phyloP scores from a whole-genome alignment of 2,797 vertebrate genomes.

The Darevskia mixta region DNA sequence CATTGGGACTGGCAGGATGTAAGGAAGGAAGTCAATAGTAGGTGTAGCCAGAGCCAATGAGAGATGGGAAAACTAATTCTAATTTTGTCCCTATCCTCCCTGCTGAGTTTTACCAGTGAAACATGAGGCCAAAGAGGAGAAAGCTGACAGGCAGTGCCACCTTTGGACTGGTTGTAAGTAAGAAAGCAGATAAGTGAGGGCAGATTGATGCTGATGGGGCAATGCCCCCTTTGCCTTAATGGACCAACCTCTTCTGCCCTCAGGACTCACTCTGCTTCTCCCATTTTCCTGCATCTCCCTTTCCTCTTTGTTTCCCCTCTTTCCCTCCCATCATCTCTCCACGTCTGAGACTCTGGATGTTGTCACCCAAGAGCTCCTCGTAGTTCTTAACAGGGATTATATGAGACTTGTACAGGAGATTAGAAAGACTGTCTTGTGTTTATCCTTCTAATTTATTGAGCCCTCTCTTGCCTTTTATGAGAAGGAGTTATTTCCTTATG shows the following conservation, averaged over 20 bases:
- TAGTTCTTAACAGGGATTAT: not conserved
- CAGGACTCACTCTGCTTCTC: not conserved
- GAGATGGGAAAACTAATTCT: too few relatives aligned
- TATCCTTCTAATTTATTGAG: conserved; percentile 19
- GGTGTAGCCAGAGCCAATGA: too few relatives aligned
- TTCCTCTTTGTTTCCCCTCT: not conserved
- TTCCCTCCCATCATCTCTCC: not conserved
- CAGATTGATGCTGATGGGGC: too few relatives aligned
- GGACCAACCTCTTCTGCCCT: not conserved
- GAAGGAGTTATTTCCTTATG: not conserved
- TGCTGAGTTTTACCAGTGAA: too few relatives aligned
- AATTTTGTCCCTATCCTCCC: too few relatives aligned
- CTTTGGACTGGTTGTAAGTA: too few relatives aligned
- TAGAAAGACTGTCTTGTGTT: not conserved
- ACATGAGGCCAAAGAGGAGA: too few relatives aligned
- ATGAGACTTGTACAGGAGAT: not conserved
- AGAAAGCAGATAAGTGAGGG: too few relatives aligned
- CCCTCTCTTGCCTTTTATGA: not conserved
- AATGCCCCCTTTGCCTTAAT: too few relatives aligned
- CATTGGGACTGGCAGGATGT: too few relatives aligned
- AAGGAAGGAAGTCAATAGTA: too few relatives aligned
- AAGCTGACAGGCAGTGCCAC: too few relatives aligned
- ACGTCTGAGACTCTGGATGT: not conserved
- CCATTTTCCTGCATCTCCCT: not conserved
- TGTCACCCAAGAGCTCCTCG: not conserved